phyloP scores from a whole-genome alignment of 2,888 invertebrate genomes.

The Aspidiotus rigidus region DNA sequence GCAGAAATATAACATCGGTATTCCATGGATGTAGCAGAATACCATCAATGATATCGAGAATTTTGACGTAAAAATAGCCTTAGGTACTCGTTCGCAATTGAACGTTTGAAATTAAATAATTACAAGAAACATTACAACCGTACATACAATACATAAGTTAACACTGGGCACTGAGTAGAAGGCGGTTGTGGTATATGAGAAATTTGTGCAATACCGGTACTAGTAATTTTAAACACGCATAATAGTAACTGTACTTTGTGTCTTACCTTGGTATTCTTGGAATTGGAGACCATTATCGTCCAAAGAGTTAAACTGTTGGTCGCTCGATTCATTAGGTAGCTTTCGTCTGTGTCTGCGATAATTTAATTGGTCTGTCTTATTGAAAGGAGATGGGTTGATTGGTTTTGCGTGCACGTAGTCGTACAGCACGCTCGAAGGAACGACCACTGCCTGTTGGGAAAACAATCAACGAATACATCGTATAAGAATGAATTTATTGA shows the following conservation, averaged over 20 bases:
- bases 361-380: not conserved
- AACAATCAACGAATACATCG: too few species aligned
- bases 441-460: not conserved
- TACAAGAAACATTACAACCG: not conserved
- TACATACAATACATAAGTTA: slow-evolving; percentile 1
- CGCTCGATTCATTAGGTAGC: slow-evolving; percentile 23
- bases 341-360: slow-evolving; percentile 17
- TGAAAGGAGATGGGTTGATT: not conserved
- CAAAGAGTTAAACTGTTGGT: slow-evolving; percentile 16
- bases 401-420: not conserved
- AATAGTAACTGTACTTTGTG: too few species aligned
- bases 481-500: too few species aligned
- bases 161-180: not conserved
- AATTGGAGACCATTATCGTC: slow-evolving; percentile 18
- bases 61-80: too few species aligned
- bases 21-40: too few species aligned
- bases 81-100: too few species aligned
- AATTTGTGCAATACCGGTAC: too few species aligned
- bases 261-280: slow-evolving; percentile 27
- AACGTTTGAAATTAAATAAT: too few species aligned
- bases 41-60: too few species aligned
- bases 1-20: too few species aligned
- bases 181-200: not conserved
- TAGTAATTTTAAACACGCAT: too few species aligned
- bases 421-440: not conserved